Conservation (phyloP, 1,140 invertebrate genomes). For the Aleiodes sp. region DNA sequence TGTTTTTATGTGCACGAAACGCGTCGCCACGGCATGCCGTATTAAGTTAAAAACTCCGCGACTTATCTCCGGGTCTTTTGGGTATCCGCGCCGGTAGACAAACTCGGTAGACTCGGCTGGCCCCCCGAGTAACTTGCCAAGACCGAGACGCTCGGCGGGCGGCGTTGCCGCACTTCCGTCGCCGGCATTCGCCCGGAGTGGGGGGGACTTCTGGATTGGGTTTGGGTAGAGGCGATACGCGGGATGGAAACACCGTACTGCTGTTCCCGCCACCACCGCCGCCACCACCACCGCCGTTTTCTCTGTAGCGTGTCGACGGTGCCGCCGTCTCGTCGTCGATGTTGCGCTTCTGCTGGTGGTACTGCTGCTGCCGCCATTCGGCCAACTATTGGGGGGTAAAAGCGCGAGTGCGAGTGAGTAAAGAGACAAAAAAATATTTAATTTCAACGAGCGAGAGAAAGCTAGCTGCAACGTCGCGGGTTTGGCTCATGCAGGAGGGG, state of each 20-base stretch:
- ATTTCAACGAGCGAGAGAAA: conserved; percentile 9
- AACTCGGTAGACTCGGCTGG: conserved; percentile 62
- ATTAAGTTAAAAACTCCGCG: conserved; percentile 25
- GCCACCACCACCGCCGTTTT: background rate
- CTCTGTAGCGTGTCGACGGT: background rate
- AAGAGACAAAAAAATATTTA: background rate
- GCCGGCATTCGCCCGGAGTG: conserved; percentile 41
- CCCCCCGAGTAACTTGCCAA: conserved; percentile 58
- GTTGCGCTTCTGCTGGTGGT: background rate
- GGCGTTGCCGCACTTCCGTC: conserved; percentile 56
- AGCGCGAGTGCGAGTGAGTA: background rate
- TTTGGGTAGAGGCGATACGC: conserved; percentile 41
- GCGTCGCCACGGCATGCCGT: conserved; percentile 31
- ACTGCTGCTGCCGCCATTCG: background rate
- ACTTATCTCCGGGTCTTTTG: conserved; percentile 58
- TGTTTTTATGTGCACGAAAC: conserved; percentile 14
- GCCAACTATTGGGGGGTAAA: background rate
- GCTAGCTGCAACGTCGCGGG: background rate
- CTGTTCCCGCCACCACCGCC: background rate
- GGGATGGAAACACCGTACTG: background rate
- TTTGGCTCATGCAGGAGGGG: background rate
- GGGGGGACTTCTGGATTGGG: conserved; percentile 56
- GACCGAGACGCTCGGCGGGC: conserved; percentile 57
- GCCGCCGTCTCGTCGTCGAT: background rate
- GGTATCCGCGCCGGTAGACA: conserved; percentile 62